Conservation (phyloP, 2,113 vertebrate genomes). For the Campylomormyrus numenius region DNA sequence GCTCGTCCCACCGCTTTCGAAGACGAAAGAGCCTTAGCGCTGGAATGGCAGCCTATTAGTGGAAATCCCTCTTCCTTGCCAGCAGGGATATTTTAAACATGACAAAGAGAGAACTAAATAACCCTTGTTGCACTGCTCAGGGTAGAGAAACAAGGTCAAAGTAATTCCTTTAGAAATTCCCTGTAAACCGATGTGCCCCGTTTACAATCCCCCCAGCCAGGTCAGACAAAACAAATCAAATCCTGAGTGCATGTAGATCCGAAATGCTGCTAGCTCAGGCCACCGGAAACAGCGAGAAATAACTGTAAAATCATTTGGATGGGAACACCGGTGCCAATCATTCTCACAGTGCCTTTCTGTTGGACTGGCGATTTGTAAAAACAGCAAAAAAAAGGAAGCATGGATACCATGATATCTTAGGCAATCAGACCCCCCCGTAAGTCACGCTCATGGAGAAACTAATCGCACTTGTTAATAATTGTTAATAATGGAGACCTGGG, state of each 20-base stretch:
- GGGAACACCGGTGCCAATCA: background rate
- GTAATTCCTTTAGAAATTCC: conserved; percentile 17
- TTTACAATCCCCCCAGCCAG: background rate
- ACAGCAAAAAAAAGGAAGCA: conserved; percentile 36
- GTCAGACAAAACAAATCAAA: background rate
- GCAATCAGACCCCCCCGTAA: background rate
- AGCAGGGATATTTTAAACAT: conserved; percentile 28
- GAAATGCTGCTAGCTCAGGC: background rate
- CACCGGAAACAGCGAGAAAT: background rate
- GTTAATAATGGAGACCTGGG: background rate
- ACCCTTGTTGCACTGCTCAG: conserved; percentile 13
- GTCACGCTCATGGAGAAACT: background rate
- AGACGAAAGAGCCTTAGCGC: conserved; percentile 35
- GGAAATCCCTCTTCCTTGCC: conserved; percentile 41
- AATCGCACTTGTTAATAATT: background rate
- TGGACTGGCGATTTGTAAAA: conserved; percentile 49
- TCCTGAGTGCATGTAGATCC: background rate
- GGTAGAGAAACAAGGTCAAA: conserved; percentile 10
- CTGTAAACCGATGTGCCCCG: background rate
- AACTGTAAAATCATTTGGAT: background rate
- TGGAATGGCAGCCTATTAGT: conserved; percentile 35
- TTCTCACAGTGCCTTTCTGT: background rate
- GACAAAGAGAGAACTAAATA: conserved; percentile 20
- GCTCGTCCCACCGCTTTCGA: conserved; percentile 42
- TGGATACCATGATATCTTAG: background rate